Conservation (phyloP, 2,113 vertebrate genomes). For the Antigone vipio region DNA sequence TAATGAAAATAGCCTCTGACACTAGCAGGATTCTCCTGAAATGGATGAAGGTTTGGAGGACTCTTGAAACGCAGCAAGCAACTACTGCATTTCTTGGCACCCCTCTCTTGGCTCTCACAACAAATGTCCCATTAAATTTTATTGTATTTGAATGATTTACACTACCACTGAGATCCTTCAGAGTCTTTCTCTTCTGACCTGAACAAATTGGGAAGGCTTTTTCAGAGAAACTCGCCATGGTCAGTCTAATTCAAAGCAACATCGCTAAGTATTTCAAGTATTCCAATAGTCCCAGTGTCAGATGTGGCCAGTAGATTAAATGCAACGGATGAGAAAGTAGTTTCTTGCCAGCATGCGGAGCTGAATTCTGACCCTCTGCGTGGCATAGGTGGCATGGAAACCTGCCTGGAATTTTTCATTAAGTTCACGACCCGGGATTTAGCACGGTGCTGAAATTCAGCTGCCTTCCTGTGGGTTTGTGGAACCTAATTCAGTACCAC, state of each 20-base stretch:
- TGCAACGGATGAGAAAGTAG: background rate
- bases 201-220: background rate
- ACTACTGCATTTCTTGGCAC: background rate
- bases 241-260: background rate
- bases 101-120: background rate
- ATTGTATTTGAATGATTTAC: background rate
- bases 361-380: background rate
- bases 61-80: background rate
- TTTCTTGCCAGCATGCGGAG: background rate
- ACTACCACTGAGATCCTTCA: background rate
- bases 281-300: background rate
- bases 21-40: background rate
- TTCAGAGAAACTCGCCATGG: background rate
- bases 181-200: background rate
- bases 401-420: background rate
- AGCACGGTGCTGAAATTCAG: background rate
- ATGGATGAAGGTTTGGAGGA: background rate
- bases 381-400: background rate
- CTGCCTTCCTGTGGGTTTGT: background rate
- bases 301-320: background rate
- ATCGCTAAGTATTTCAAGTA: background rate
- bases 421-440: background rate
- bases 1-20: conserved; percentile 15
- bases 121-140: background rate
- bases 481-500: background rate